phyloP scores from a whole-genome alignment of 2,113 vertebrate species.

The Lamprologus ornatipinnis region DNA sequence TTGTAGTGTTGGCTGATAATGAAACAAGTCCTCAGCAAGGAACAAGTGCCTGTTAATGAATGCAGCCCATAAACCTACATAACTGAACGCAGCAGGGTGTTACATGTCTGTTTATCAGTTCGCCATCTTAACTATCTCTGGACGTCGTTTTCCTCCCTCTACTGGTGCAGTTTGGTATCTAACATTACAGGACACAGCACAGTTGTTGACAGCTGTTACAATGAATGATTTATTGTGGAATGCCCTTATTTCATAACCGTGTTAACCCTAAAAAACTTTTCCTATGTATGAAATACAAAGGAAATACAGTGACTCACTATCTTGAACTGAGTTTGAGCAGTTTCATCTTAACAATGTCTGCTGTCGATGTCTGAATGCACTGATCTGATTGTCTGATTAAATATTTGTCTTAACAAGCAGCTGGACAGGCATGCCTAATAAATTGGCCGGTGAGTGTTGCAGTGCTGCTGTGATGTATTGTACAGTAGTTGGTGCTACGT shows the following conservation, averaged over 20 bases:
- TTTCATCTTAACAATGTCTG: not conserved
- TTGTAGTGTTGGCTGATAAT: accelerated
- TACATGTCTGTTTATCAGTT: not conserved
- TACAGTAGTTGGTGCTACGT: not conserved
- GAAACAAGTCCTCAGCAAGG: not conserved
- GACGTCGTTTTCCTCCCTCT: not conserved
- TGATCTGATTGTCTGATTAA: not conserved
- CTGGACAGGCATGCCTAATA: not conserved
- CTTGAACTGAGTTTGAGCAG: not conserved
- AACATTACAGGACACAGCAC: not conserved
- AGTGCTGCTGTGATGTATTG: not conserved
- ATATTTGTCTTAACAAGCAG: not conserved
- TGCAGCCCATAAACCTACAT: not conserved
- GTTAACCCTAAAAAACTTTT: accelerated
- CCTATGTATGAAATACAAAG: not conserved
- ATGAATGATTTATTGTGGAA: not conserved
- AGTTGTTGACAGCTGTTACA: not conserved
- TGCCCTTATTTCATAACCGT: accelerated
- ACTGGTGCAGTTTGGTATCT: not conserved
- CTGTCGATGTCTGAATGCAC: accelerated
- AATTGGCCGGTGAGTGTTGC: not conserved
- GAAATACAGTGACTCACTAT: accelerated
- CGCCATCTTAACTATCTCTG: accelerated
- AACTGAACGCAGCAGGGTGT: accelerated
- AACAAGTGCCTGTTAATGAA: not conserved